These are phyloP conservation scores for Belgica antarctica DNA, from an alignment of 2,888 invertebrate genomes.

Conservation along the genomic window DNA sequence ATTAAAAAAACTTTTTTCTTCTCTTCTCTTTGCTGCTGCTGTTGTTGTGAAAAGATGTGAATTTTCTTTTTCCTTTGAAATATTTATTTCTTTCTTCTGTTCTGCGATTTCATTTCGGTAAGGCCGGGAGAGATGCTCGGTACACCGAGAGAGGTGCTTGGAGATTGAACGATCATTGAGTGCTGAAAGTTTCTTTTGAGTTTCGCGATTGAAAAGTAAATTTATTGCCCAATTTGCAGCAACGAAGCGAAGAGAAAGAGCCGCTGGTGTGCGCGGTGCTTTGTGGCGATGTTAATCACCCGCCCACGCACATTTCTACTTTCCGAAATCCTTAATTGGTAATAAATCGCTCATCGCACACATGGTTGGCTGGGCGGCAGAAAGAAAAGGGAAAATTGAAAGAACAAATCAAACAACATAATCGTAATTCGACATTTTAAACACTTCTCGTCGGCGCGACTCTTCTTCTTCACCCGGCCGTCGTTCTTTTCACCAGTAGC, in stretches of 20 bases:
- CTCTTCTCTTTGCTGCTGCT: slow-evolving; percentile 13
- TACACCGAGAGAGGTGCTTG: not conserved
- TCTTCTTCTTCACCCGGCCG: no score
- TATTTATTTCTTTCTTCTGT: not conserved
- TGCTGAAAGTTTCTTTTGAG: slow-evolving; percentile 18
- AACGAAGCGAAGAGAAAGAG: not conserved
- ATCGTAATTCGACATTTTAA: slow-evolving; percentile 30
- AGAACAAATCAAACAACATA: slow-evolving; percentile 35
- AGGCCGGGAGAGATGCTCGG: not conserved
- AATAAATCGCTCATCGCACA: not conserved
- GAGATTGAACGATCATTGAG: slow-evolving; percentile 22
- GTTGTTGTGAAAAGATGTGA: not conserved
- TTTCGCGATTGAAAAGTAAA: slow-evolving; percentile 28
- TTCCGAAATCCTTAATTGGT: slow-evolving; percentile 16
- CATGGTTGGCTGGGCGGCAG: not conserved
- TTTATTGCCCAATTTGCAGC: slow-evolving; percentile 38
- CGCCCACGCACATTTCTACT: not conserved
- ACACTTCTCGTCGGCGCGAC: no score
- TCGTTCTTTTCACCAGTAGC: slow-evolving; percentile 26
- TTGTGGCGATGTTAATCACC: slow-evolving; percentile 26
- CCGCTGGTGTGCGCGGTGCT: no score
- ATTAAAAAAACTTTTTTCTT: slow-evolving; percentile 32
- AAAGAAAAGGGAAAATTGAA: slow-evolving; percentile 9
- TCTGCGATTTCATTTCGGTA: not conserved
- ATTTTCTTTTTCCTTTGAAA: slow-evolving; percentile 17